phyloP scores from a whole-genome alignment of 2,888 invertebrate species.

The Cephonodes hylas region DNA sequence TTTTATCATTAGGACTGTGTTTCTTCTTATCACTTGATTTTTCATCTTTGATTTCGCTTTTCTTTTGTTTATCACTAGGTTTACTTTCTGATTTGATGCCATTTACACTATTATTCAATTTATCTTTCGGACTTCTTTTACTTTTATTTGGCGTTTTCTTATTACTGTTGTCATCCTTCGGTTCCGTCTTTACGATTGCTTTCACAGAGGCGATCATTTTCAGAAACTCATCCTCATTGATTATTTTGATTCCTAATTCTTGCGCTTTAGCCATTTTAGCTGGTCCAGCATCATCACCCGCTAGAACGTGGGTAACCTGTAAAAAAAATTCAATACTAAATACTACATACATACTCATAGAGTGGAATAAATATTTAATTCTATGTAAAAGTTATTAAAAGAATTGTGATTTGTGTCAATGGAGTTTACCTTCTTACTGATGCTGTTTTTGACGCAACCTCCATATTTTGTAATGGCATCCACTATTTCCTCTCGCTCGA shows the following conservation, averaged over 20 bases:
- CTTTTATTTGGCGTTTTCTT: slow-evolving; percentile 33
- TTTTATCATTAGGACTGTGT: slow-evolving; percentile 18
- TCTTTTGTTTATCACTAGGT: slow-evolving; percentile 24
- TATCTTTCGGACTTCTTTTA: slow-evolving; percentile 29
- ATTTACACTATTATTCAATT: slow-evolving; percentile 29
- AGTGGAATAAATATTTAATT: background rate
- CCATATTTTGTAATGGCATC: slow-evolving; percentile 89
- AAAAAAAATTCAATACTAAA: no score
- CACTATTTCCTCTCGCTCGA: slow-evolving; percentile 90
- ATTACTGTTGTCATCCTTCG: slow-evolving; percentile 33
- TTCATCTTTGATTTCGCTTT: slow-evolving; percentile 26
- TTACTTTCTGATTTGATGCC: slow-evolving; percentile 17
- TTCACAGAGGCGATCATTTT: slow-evolving; percentile 84
- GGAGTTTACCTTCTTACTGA: slow-evolving; percentile 90
- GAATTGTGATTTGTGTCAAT: background rate
- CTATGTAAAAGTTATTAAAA: background rate
- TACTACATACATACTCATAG: no score
- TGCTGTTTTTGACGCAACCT: slow-evolving; percentile 86
- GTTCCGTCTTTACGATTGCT: slow-evolving; percentile 28
- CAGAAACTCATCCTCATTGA: slow-evolving; percentile 91
- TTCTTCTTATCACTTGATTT: slow-evolving; percentile 25
- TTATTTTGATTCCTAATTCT: slow-evolving; percentile 84
- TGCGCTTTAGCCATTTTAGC: slow-evolving; percentile 90
- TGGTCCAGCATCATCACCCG: slow-evolving; percentile 93
- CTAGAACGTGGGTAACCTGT: slow-evolving; percentile 88